These are phyloP conservation scores for Serripes groenlandicus DNA, from an alignment of 2,888 invertebrate species.

Conservation along the genomic window DNA sequence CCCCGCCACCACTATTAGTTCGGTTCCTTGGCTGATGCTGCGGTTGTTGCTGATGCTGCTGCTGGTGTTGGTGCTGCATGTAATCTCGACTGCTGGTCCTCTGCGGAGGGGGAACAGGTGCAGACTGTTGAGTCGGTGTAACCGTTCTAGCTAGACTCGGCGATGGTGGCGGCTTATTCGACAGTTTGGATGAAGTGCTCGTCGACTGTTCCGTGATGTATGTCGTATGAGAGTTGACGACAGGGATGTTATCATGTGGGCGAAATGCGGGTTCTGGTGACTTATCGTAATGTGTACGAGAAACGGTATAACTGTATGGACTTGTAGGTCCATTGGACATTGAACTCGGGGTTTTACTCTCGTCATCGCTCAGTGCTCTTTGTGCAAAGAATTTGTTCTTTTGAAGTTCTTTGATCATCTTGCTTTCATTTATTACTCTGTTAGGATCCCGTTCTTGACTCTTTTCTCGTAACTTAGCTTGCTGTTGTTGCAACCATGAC, in stretches of 20 bases:
- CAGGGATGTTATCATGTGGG: conserved; percentile 56
- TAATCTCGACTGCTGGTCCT: conserved; percentile 79
- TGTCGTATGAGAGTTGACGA: conserved; percentile 61
- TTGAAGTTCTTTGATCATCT: conserved; percentile 90
- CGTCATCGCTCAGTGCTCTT: conserved; percentile 87
- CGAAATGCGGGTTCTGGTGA: conserved; percentile 64
- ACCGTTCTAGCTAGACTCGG: conserved; percentile 67
- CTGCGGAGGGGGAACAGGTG: conserved; percentile 76
- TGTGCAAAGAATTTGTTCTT: conserved; percentile 87
- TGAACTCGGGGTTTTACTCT: conserved; percentile 65
- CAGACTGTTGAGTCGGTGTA: conserved; percentile 76
- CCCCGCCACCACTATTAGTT: conserved; percentile 73
- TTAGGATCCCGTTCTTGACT: conserved; percentile 68
- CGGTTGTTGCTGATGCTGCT: too few species aligned
- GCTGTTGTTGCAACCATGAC: conserved; percentile 85
- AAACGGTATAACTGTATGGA: conserved; percentile 70
- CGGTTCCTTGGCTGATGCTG: conserved; percentile 54
- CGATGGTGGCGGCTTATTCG: conserved; percentile 76
- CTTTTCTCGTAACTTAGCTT: conserved; percentile 82
- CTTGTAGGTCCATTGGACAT: conserved; percentile 75
- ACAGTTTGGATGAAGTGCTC: conserved; percentile 28
- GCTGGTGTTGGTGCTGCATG: conserved; percentile 71
- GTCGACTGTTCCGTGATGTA: conserved; percentile 65
- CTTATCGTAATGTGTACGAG: conserved; percentile 71
- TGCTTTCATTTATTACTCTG: conserved; percentile 89